Percentiles rank a stretch among this genome's conserved stretches.
These are phyloP conservation scores for Ceramica pisi DNA, from an alignment of 2,888 invertebrate species.

Conservation along the genomic window DNA sequence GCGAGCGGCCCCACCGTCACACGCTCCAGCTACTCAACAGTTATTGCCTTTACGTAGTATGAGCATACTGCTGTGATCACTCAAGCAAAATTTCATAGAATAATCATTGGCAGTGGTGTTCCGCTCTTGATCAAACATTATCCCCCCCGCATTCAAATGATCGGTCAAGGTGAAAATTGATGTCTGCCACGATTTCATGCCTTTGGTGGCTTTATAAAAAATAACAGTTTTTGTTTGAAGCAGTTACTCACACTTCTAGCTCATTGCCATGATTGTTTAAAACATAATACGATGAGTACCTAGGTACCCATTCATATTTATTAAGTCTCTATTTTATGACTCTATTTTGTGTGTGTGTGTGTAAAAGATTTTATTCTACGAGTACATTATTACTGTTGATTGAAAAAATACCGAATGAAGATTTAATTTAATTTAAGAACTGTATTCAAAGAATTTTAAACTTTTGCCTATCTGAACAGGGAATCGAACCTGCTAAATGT, in stretches of 20 bases:
- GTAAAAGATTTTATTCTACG: neutral
- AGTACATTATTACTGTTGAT: no score
- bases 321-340: neutral
- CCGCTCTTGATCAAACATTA: constrained; percentile 78
- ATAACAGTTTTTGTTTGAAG: constrained; percentile 25
- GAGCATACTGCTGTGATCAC: constrained; percentile 72
- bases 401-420: no score
- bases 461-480: no score
- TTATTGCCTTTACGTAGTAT: constrained; percentile 60
- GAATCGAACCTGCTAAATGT: no score
- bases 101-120: constrained; percentile 71
- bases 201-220: constrained; percentile 42
- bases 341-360: no score
- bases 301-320: neutral
- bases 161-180: constrained; percentile 86
- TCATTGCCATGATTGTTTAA: neutral
- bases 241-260: neutral
- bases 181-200: constrained; percentile 82
- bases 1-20: constrained; percentile 58
- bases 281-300: no score
- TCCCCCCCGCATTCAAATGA: constrained; percentile 78
- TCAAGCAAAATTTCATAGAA: constrained; percentile 72
- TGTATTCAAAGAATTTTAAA: no score
- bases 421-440: no score
- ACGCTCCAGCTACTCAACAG: constrained; percentile 44